These are phyloP conservation scores for Erannis defoliaria DNA, from an alignment of 2,888 invertebrate species.

Conservation along the genomic window DNA sequence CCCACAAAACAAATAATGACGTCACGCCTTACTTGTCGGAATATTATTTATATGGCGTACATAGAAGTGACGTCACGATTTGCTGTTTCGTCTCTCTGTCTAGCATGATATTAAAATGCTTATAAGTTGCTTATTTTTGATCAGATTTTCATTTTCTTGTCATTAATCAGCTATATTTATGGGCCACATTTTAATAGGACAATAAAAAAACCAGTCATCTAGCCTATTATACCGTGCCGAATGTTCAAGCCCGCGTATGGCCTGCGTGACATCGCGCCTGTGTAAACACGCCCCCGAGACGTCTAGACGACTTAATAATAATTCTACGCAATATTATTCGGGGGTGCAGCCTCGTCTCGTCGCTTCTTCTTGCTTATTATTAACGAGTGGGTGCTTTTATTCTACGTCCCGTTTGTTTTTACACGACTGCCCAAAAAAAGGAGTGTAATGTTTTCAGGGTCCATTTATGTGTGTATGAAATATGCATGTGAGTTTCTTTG, in stretches of 20 bases:
- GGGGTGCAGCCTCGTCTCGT: conserved; percentile 12
- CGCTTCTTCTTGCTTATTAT: conserved; percentile 4
- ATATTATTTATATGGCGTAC: too few species aligned
- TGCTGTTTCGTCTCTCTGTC: too few species aligned
- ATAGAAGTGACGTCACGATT: too few species aligned
- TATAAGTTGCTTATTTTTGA: too few species aligned
- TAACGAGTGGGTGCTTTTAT: conserved; percentile 1
- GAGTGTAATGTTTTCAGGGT: not conserved
- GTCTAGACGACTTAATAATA: conserved; percentile 13
- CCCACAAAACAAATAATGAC: too few species aligned
- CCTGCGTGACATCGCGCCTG: conserved; percentile 1
- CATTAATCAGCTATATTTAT: too few species aligned
- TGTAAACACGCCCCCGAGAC: conserved; percentile 8
- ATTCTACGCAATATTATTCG: conserved; percentile 7
- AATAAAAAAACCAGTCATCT: not conserved
- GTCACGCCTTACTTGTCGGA: too few species aligned
- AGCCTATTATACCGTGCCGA: not conserved
- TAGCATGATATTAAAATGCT: too few species aligned
- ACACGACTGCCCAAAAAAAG: not conserved
- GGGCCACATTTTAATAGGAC: too few species aligned
- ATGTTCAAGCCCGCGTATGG: not conserved
- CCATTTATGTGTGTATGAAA: too few species aligned
- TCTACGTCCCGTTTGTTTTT: not conserved
- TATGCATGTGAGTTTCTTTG: too few species aligned
- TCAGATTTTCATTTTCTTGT: too few species aligned